These are phyloP conservation scores for Cantharis lateralis DNA, from an alignment of 2,888 invertebrate species.

Conservation along the genomic window DNA sequence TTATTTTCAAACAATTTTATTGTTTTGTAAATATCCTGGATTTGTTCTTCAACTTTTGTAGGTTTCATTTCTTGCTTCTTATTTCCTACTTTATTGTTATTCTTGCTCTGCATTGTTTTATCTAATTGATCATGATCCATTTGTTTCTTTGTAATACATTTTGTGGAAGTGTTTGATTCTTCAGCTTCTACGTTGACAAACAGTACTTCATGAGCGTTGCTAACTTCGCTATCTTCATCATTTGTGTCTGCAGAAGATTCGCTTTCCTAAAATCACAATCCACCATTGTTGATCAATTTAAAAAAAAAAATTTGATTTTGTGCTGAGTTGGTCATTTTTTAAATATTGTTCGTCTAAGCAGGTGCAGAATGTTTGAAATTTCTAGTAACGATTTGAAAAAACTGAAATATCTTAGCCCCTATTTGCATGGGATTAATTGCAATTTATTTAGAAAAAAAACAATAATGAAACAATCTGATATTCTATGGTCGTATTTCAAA, in stretches of 20 bases:
- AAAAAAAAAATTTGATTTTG: no score
- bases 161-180: background rate
- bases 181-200: background rate
- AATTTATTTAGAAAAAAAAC: no score
- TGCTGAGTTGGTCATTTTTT: no score
- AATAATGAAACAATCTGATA: no score
- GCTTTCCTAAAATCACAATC: background rate
- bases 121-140: background rate
- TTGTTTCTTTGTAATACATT: background rate
- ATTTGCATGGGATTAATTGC: no score
- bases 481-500: no score
- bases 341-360: no score
- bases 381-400: no score
- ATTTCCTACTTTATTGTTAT: background rate
- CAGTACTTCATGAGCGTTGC: background rate
- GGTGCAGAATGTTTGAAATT: no score
- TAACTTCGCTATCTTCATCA: background rate
- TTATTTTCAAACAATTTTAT: background rate
- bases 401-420: no score
- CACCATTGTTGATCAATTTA: no score
- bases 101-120: background rate
- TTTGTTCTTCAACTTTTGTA: background rate
- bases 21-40: background rate
- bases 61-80: background rate
- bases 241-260: background rate